These are phyloP conservation scores for Crypturellus undulatus DNA, from an alignment of 2,113 vertebrate species.

Conservation along the genomic window DNA sequence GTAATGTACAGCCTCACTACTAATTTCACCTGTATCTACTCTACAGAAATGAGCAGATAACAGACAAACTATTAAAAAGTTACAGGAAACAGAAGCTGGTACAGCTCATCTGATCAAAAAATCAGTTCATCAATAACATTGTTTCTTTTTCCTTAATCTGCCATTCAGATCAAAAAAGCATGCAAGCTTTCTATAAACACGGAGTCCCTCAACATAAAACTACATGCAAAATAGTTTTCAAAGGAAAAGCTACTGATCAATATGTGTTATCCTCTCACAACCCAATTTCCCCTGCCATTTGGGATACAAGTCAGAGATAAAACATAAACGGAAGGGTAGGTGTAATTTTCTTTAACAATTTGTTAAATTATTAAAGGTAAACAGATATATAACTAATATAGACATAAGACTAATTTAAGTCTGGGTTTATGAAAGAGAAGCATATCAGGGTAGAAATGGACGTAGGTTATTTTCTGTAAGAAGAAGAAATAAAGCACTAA, in stretches of 20 bases:
- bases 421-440: neutral
- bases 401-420: neutral
- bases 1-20: neutral
- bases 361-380: neutral
- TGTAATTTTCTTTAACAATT: neutral
- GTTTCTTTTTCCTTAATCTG: neutral
- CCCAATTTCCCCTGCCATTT: constrained; percentile 9
- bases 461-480: neutral
- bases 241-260: constrained; percentile 2
- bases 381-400: neutral
- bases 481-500: neutral
- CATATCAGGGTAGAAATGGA: neutral
- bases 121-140: neutral
- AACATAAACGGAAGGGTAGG: neutral
- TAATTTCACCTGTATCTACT: constrained; percentile 16
- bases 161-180: neutral
- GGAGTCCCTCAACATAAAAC: neutral
- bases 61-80: neutral
- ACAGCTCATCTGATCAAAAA: neutral
- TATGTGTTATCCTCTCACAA: neutral
- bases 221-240: neutral
- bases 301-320: neutral
- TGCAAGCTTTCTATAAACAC: neutral
- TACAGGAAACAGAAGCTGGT: neutral
- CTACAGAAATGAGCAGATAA: neutral